Percentiles rank a stretch among this genome's conserved stretches.
phyloP scores from a whole-genome alignment of 2,888 invertebrate species.

The Opisthograptis luteolata region DNA sequence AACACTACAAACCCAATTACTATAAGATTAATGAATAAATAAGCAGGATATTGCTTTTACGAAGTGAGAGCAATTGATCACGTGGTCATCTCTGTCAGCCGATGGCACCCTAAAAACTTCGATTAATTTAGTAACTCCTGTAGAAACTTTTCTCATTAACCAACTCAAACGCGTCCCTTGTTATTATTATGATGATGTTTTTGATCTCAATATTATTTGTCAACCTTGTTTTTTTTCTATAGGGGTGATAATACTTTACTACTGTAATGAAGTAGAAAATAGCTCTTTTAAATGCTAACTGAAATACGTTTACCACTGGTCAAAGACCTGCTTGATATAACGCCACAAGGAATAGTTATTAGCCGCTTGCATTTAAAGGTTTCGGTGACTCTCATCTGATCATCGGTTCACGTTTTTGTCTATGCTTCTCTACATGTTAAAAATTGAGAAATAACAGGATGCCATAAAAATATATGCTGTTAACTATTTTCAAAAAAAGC shows the following conservation, averaged over 20 bases:
- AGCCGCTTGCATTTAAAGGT: too few relatives aligned
- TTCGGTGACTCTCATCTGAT: too few relatives aligned
- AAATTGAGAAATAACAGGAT: too few relatives aligned
- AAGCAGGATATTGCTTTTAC: constrained; percentile 10
- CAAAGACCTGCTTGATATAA: too few relatives aligned
- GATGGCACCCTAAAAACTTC: constrained; percentile 49
- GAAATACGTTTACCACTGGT: too few relatives aligned
- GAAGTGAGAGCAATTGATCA: constrained; percentile 39
- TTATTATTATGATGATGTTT: constrained; percentile 52
- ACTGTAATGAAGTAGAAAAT: too few relatives aligned
- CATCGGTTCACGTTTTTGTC: too few relatives aligned
- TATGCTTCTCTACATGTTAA: too few relatives aligned
- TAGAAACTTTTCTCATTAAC: constrained; percentile 59
- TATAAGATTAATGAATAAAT: neutral
- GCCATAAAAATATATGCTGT: too few relatives aligned
- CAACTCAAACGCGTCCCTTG: constrained; percentile 39
- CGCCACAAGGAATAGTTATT: too few relatives aligned
- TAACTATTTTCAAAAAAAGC: too few relatives aligned
- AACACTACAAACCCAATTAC: neutral
- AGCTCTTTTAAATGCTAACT: too few relatives aligned
- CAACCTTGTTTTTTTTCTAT: neutral
- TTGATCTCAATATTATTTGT: constrained; percentile 30
- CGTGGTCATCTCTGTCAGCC: constrained; percentile 38
- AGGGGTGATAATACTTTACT: neutral
- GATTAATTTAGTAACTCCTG: constrained; percentile 54